phyloP scores from a whole-genome alignment of 2,888 invertebrate species.

The Mesochorus sp. region DNA sequence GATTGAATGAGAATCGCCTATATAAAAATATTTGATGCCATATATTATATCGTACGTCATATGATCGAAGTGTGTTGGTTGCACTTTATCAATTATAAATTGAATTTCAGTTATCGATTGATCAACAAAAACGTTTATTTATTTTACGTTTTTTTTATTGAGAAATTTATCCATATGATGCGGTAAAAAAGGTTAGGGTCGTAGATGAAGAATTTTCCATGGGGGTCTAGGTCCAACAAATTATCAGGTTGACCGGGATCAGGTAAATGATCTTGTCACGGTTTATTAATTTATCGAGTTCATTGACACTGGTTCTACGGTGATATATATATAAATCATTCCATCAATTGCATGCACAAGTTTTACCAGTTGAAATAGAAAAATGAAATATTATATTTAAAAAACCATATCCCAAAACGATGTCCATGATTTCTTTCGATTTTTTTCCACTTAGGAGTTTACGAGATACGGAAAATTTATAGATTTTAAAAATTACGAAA shows the following conservation, averaged over 20 bases:
- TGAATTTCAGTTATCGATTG: background rate
- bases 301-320: slow-evolving; percentile 25
- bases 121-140: background rate
- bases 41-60: background rate
- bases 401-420: no score
- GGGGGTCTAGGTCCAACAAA: slow-evolving; percentile 13
- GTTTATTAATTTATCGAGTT: slow-evolving; percentile 31
- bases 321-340: slow-evolving; percentile 3
- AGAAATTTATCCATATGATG: no score
- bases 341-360: no score
- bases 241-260: slow-evolving; percentile 43
- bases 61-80: background rate
- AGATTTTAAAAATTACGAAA: no score
- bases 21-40: background rate
- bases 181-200: background rate
- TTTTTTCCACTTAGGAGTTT: no score
- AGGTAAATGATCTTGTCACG: slow-evolving; percentile 34
- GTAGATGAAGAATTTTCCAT: background rate
- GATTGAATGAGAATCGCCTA: slow-evolving; percentile 44
- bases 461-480: no score
- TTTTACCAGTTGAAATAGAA: no score
- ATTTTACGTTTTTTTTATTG: background rate
- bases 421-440: no score
- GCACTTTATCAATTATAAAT: background rate
- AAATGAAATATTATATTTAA: no score